Evolutionary conservation across 2,888 invertebrate genomes (phyloP), one percentile per base, ranked within the genome.

Genomic region (Drosophila gaucha): DNA sequence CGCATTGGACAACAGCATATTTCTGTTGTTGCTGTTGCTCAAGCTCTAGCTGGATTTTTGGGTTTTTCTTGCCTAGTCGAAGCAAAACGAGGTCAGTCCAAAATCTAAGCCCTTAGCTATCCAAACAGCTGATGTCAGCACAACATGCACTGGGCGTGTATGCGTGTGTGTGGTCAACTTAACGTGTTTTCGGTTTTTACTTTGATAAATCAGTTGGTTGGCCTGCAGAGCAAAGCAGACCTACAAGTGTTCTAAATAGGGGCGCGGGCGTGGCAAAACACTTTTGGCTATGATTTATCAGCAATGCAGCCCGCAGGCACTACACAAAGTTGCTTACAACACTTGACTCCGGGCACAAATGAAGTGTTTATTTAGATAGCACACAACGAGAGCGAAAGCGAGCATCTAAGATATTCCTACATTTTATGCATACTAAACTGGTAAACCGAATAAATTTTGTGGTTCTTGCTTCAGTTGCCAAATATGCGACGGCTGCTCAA

Each of bases 111-210:
- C 80, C 80, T 71, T 67, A 65, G 83, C 80, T 80, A 69, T 64
- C 63, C 77, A 80, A 80, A 74, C 80, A 83, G 80, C 80, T 83
- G 80, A 78, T 83, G 80, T 80, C 80, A 80, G 80, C 80, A 78
- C 55, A 83, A 74, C 43, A 58, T 49, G 24, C 20, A 49, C 22
- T 20, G 31, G 18, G 35, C 41, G 24, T 47, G 43, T 33, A 30
- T 31, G 33, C 20, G 28, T 28, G 6, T 36, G 30, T 39, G 50
- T 56, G 26, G 71, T 60, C 44, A 58, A 65, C 50, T 59, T 71
- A 63, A 66, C 67, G 58, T 75, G 52, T 65, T 60, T 73, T 73
- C 55, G 57, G 52, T 71, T 67, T 33, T 51, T 55, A 62, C 57
- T 55, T 60, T 67, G 67, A 67, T 72, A 72, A 71, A 71, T 71